Base-by-base conservation (phyloP, 2,797 vertebrate genomes). In the Thamnophis elegans region DNA sequence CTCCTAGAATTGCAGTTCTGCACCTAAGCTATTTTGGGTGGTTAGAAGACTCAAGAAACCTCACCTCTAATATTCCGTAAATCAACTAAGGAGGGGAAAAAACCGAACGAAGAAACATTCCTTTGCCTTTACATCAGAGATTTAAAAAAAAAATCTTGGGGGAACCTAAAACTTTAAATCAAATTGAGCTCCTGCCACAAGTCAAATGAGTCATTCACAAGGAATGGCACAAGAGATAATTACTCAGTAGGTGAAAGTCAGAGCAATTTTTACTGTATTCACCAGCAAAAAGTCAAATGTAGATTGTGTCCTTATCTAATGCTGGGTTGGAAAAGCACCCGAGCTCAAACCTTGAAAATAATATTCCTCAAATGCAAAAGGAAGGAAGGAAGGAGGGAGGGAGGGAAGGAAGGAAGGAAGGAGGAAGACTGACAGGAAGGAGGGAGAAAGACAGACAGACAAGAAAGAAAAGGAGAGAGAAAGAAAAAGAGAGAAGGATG, bases 131-230 rank as follows among this genome's bases (percentile, higher is more conserved):
- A 18, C 18, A 10, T 0, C 16, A 42, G 54, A 11, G 8, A 0
- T 0, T 56, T 55, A 12, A 16, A 10, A 91, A 20, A 0, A 60
- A 0, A 0, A 8, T 0, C 0, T 4, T 6, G 7, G 26, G 2
- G 91, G 91, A 90, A 56, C 91, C 16, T 92, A 28, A 0, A 25
- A 92, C 90, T 90, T 51, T 1, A 1, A 68, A 73, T 90, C 54
- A 53, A 93, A 91, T 78, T 88, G 90, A 89, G 12, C 2, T 13
- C 68, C 92, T 92, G 92, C 92, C 11, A 60, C 59, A 1, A 56
- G 2, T 0, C 0, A 58, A 93, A 12, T 85, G 94, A 92, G 2
- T 25, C 58, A 88, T 87, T 26, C 56, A 0, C 85, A 88, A 73
- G 54, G 36, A 90, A 26, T 14, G 51, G 89, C 90, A 36, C 0